These are phyloP conservation scores for Paracentrotus lividus DNA, from an alignment of 53 echinoderm and acorn worm genomes.

Conservation along the genomic window DNA sequence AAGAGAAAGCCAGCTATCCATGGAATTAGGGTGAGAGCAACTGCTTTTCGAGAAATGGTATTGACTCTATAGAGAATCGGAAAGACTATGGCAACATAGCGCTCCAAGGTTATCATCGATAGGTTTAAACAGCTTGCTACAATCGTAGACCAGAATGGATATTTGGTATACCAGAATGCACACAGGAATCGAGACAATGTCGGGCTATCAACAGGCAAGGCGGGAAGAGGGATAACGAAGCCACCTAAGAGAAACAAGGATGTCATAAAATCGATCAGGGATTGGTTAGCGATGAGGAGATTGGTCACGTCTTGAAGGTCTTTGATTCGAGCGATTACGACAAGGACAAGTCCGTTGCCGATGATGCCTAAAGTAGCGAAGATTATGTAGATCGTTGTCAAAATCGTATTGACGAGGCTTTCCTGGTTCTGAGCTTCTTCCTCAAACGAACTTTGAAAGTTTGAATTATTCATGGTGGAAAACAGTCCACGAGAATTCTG, in stretches of 20 bases:
- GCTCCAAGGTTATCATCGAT: constrained; percentile 73
- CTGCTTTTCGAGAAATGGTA: background rate
- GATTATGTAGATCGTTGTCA: constrained; percentile 35
- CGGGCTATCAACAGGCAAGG: background rate
- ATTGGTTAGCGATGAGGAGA: constrained; percentile 70
- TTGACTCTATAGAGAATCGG: constrained; percentile 66
- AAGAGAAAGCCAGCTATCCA: constrained; percentile 6
- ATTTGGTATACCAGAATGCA: constrained; percentile 76
- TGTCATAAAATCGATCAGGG: constrained; percentile 65
- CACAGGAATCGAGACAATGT: constrained; percentile 59
- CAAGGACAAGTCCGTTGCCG: constrained; percentile 73
- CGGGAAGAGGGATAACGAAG: constrained; percentile 30
- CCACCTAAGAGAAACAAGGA: constrained; percentile 62
- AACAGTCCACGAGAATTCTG: background rate
- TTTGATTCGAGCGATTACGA: constrained; percentile 64
- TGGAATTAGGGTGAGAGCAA: background rate
- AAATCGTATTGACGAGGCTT: background rate
- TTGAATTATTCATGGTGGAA: background rate
- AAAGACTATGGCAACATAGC: constrained; percentile 73
- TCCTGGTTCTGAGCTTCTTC: background rate
- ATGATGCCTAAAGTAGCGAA: constrained; percentile 55
- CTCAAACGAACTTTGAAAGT: background rate
- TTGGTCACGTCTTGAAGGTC: constrained; percentile 53
- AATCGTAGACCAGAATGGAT: constrained; percentile 76
- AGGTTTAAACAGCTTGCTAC: constrained; percentile 60